Evolutionary conservation across 2,113 vertebrate genomes (phyloP), one percentile per base, ranked within the genome.

Genomic region (Ramphastos sulfuratus): DNA sequence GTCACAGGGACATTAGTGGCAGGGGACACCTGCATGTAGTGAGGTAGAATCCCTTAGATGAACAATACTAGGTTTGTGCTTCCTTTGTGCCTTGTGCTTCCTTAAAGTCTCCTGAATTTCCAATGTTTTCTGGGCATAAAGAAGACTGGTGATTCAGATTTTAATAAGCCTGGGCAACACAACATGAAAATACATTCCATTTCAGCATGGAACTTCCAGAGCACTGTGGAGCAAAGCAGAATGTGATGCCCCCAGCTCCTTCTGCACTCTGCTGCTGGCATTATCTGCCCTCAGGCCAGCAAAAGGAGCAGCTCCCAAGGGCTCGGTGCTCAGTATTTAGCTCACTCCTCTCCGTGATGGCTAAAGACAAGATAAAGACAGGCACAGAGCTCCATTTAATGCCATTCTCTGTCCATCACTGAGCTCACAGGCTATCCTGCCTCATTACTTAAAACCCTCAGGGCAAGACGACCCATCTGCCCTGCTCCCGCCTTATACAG

Each of bases 371-470:
- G 93, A 94, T 89, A 81, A 83, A 85, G 79, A 88, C 79, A 81
- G 93, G 82, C 90, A 95, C 69, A 0, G 0, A 60, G 73, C 92
- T 90, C 76, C 83, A 71, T 71, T 88, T 93, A 91, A 85, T 75
- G 76, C 88, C 76, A 81, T 48, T 88, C 37, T 89, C 85, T 52
- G 77, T 91, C 85, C 76, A 90, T 91, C 92, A 94, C 23, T 9
- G 76, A 80, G 56, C 72, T 87, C 82, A 46, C 79, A 80, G 85
- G 4, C 0, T 65, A 76, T 74, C 10, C 23, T 71, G 65, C 80
- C 35, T 92, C 82, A 71, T 93, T 90, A 82, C 75, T 83, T 80
- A 90, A 90, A 96, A 93, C n/a, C 61, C 73, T 77, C 44, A 64
- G 52, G 82, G 72, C 66, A 92, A 82, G 81, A 66, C 2, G 23